A percentile compares a stretch with the other conserved stretches of the same genome.
Conservation (phyloP, 1,140 invertebrate genomes). For the Trichogramma pretiosum region DNA sequence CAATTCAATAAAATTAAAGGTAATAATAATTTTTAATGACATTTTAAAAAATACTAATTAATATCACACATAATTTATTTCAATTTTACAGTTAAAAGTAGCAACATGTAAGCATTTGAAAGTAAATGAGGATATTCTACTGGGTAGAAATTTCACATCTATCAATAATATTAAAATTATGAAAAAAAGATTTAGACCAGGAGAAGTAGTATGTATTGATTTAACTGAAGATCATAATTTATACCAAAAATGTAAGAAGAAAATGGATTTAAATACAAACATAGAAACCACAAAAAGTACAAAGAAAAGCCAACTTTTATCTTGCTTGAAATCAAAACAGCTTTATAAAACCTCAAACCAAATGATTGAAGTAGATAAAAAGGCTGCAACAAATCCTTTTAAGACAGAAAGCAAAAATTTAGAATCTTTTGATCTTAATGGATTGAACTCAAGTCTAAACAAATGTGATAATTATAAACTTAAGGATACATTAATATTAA, state of each 20-base stretch:
- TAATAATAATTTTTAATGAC: conserved; percentile 6
- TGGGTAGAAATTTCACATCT: too few relatives aligned
- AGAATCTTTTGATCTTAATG: conserved; percentile 12
- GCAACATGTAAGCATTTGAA: conserved; percentile 18
- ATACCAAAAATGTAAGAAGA: too few relatives aligned
- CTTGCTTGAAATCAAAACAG: too few relatives aligned
- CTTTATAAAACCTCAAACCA: too few relatives aligned
- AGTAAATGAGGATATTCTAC: conserved; percentile 1
- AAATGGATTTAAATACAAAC: too few relatives aligned
- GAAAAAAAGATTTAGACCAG: conserved; percentile 21
- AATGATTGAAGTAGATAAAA: too few relatives aligned
- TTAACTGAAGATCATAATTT: conserved; percentile 29
- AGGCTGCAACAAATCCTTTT: too few relatives aligned
- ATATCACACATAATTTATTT: too few relatives aligned
- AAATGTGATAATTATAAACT: conserved; percentile 14
- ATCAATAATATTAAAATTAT: too few relatives aligned
- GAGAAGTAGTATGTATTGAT: conserved; percentile 30
- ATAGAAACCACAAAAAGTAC: conserved; percentile 22
- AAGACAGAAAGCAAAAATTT: too few relatives aligned
- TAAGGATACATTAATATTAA: conserved; percentile 4
- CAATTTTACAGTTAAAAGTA: conserved; percentile 7
- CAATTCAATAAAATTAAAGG: background rate
- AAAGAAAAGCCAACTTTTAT: too few relatives aligned
- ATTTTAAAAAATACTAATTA: conserved; percentile 1
- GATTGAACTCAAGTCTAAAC: conserved; percentile 11